Evolutionary conservation across 2,113 vertebrate genomes (phyloP).

Genomic region (Pseudois nayaur): DNA sequence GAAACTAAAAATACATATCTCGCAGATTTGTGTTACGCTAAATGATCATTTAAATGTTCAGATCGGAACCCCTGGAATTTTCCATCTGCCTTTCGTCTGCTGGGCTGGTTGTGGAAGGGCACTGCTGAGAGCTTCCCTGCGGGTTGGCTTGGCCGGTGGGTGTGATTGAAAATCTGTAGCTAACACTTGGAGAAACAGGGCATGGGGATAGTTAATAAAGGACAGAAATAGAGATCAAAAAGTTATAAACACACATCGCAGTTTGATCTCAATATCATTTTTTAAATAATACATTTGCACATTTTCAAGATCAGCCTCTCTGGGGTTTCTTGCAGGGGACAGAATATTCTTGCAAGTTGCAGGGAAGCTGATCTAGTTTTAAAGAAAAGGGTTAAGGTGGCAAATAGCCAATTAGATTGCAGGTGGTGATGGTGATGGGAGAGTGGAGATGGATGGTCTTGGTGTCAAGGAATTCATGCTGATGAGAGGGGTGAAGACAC

Average conservation of each 20-base stretch:
- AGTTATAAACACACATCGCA: slow-evolving; percentile 72
- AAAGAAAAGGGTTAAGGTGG: slow-evolving; percentile 47
- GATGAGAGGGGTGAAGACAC: not conserved
- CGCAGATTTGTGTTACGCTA: slow-evolving; percentile 70
- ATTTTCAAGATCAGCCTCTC: slow-evolving; percentile 42
- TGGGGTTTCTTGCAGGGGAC: not conserved
- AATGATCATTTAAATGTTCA: slow-evolving; percentile 80
- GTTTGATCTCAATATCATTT: slow-evolving; percentile 64
- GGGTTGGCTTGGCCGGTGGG: slow-evolving; percentile 74
- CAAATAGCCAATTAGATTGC: slow-evolving; percentile 60
- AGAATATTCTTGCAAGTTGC: slow-evolving; percentile 20
- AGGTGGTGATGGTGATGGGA: not conserved
- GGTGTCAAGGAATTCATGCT: slow-evolving; percentile 4
- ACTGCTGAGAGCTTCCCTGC: slow-evolving; percentile 69
- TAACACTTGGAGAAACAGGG: slow-evolving; percentile 62
- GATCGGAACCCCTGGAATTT: slow-evolving; percentile 80
- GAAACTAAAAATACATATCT: slow-evolving; percentile 76
- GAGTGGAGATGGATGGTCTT: slow-evolving; percentile 5
- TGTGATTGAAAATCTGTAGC: slow-evolving; percentile 77
- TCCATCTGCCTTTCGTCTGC: slow-evolving; percentile 82
- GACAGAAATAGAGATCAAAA: slow-evolving; percentile 75
- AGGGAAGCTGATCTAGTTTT: not conserved
- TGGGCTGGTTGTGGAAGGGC: slow-evolving; percentile 66
- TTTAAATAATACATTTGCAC: not conserved
- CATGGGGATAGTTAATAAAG: slow-evolving; percentile 75